Conservation (phyloP, 2,888 invertebrate genomes). For the Eustalomyia histrio region DNA sequence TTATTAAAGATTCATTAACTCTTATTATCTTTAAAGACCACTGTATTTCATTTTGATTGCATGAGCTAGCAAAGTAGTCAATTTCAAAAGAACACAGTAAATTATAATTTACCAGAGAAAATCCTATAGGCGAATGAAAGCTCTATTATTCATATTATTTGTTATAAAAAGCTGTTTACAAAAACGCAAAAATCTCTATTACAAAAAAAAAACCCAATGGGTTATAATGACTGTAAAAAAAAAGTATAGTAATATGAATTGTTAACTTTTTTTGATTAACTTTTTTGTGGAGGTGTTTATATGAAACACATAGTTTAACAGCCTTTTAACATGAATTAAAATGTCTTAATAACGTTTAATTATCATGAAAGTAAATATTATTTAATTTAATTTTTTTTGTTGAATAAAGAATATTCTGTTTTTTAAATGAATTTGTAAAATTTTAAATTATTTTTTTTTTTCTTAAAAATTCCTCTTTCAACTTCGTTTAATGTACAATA, state of each 20-base stretch:
- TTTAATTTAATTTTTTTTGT: too few species aligned
- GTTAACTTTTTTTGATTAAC: too few species aligned
- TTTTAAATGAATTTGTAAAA: too few species aligned
- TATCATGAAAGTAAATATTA: too few species aligned
- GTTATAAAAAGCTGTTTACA: neutral
- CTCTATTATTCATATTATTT: slow-evolving; percentile 38
- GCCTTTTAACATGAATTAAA: too few species aligned
- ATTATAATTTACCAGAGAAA: neutral
- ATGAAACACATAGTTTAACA: too few species aligned
- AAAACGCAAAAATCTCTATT: neutral
- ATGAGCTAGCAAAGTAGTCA: neutral
- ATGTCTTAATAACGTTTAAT: too few species aligned
- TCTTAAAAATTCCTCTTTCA: slow-evolving; percentile 35
- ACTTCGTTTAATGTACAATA: slow-evolving; percentile 27
- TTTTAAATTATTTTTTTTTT: neutral
- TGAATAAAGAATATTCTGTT: too few species aligned
- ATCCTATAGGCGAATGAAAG: slow-evolving; percentile 7
- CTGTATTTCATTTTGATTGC: neutral
- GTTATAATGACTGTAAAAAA: neutral
- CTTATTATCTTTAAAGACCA: too few species aligned
- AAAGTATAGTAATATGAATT: too few species aligned
- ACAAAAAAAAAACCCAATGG: neutral
- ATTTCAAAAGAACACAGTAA: neutral
- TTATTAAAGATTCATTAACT: too few species aligned
- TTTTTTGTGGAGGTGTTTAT: too few species aligned